Conservation (phyloP, 1,140 invertebrate species). For the Monochamus saltuarius region DNA sequence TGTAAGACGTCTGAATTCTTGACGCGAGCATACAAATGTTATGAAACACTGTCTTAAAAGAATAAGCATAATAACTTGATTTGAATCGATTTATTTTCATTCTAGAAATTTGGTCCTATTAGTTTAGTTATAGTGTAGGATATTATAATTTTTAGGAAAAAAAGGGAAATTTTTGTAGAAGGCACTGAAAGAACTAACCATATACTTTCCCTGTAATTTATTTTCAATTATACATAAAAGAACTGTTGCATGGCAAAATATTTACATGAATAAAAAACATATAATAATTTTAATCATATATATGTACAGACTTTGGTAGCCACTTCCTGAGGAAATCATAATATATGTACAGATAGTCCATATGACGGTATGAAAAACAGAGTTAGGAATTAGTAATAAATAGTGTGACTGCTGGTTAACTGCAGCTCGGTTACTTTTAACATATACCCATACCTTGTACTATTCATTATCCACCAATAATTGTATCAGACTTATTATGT, state of each 20-base stretch:
- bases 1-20: too few relatives aligned
- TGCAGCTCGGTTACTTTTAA: not conserved
- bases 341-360: constrained; percentile 17
- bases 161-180: too few relatives aligned
- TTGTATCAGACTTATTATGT: constrained; percentile 20
- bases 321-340: constrained; percentile 33
- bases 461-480: constrained; percentile 20
- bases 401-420: not conserved
- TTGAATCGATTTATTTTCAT: too few relatives aligned
- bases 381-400: constrained; percentile 15
- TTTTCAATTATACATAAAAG: constrained; percentile 32
- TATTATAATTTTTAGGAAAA: too few relatives aligned
- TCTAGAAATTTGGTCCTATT: too few relatives aligned
- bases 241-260: constrained; percentile 33
- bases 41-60: too few relatives aligned
- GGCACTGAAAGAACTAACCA: too few relatives aligned
- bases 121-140: too few relatives aligned
- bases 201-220: constrained; percentile 21
- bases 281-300: constrained; percentile 31
- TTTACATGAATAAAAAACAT: constrained; percentile 40
- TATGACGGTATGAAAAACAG: constrained; percentile 7
- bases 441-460: constrained; percentile 20
- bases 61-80: too few relatives aligned
- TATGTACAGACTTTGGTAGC: constrained; percentile 40
- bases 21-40: too few relatives aligned